Conservation (phyloP, 2,797 vertebrate species). For the Lagorchestes hirsutus region DNA sequence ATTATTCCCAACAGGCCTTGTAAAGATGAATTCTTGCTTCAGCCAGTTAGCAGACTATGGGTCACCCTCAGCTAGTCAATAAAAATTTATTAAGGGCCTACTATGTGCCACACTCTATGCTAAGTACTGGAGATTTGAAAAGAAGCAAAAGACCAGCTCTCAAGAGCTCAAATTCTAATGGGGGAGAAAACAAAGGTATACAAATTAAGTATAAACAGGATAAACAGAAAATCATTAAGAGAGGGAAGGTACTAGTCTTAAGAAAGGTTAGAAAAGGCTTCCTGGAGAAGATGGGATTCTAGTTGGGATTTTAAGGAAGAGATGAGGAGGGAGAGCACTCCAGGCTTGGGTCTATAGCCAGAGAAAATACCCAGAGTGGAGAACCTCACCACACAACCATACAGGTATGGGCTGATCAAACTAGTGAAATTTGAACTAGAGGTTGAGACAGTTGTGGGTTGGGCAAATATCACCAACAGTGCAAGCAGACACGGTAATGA, state of each 20-base stretch:
- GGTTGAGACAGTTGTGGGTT: neutral
- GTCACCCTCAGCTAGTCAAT: neutral
- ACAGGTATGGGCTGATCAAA: neutral
- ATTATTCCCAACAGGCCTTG: neutral
- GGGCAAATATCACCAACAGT: neutral
- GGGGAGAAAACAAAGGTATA: neutral
- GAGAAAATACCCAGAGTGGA: neutral
- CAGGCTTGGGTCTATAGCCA: neutral
- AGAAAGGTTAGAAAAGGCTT: neutral
- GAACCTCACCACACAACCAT: neutral
- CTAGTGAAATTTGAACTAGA: neutral
- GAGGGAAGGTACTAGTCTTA: neutral
- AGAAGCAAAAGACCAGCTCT: neutral
- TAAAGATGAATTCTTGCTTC: neutral
- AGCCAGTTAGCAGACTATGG: neutral
- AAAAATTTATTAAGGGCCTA: neutral
- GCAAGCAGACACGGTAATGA: neutral
- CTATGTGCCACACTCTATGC: neutral
- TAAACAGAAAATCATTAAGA: neutral
- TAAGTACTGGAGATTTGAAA: neutral
- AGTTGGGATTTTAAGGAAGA: neutral
- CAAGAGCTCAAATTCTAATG: neutral
- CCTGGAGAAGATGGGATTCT: neutral
- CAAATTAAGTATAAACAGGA: neutral
- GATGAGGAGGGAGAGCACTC: neutral